Evolutionary conservation across 2,888 invertebrate genomes (phyloP).

Genomic region (Conistra vaccinii): DNA sequence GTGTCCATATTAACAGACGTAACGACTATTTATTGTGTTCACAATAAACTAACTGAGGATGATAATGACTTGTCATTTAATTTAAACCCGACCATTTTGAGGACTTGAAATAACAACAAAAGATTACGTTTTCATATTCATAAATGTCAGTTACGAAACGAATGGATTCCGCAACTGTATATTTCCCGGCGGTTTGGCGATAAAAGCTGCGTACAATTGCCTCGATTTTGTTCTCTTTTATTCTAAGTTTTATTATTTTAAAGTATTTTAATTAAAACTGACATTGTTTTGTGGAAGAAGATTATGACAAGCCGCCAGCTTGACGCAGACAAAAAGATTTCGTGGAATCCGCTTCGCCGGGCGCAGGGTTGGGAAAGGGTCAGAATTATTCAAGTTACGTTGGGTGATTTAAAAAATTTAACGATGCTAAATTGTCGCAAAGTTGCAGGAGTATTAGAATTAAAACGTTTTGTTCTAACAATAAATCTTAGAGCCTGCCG

Average conservation of each 20-base stretch:
- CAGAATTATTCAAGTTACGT: constrained; percentile 75
- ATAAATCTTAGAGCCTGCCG: constrained; percentile 61
- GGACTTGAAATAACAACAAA: constrained; percentile 62
- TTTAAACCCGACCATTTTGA: constrained; percentile 52
- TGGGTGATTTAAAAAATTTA: constrained; percentile 74
- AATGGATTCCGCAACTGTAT: constrained; percentile 72
- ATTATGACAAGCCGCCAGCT: constrained; percentile 82
- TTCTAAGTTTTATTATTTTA: constrained; percentile 78
- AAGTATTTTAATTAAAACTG: constrained; percentile 84
- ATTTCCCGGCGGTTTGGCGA: constrained; percentile 68
- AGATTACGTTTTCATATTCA: constrained; percentile 74
- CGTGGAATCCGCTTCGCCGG: constrained; percentile 74
- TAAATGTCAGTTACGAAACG: constrained; percentile 74
- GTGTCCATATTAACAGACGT: constrained; percentile 38
- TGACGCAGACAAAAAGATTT: constrained; percentile 82
- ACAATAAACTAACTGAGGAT: constrained; percentile 45
- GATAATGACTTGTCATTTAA: constrained; percentile 58
- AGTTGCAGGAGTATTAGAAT: constrained; percentile 73
- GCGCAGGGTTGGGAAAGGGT: constrained; percentile 75
- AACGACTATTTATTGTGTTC: constrained; percentile 42
- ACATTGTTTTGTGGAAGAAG: constrained; percentile 81
- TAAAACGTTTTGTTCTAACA: constrained; percentile 67
- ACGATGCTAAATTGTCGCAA: constrained; percentile 73
- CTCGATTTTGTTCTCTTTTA: constrained; percentile 73
- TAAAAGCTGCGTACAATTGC: constrained; percentile 75